Conservation (phyloP, 2,113 vertebrate genomes). For the Anhinga anhinga region DNA sequence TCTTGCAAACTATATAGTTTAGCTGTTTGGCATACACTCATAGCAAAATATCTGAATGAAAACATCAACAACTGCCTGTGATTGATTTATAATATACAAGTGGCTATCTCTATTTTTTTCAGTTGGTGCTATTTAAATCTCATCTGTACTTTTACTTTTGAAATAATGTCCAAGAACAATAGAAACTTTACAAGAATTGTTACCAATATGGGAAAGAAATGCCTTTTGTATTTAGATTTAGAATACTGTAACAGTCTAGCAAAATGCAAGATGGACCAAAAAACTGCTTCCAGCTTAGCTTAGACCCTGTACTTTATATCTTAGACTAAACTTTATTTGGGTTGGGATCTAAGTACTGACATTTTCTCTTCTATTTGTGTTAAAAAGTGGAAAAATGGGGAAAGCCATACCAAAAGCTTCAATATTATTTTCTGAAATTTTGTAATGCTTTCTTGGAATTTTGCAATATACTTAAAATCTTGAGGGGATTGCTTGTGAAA, state of each 20-base stretch:
- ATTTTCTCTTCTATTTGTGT: neutral
- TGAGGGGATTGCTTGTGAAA: neutral
- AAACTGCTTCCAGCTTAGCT: neutral
- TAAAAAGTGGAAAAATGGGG: neutral
- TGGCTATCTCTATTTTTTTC: neutral
- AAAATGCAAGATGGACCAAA: neutral
- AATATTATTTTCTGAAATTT: neutral
- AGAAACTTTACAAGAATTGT: neutral
- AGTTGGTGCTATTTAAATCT: neutral
- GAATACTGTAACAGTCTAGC: neutral
- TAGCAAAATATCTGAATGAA: neutral
- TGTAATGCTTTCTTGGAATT: neutral
- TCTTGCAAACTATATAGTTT: neutral
- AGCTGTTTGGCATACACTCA: neutral
- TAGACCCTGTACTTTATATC: neutral
- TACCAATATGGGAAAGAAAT: neutral
- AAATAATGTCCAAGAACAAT: neutral
- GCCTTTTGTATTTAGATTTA: neutral
- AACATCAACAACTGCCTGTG: neutral
- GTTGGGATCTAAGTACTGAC: neutral
- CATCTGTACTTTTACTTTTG: neutral
- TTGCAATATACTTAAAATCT: neutral
- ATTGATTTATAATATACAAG: neutral
- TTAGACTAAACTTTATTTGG: neutral
- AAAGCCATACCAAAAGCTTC: neutral